These are phyloP conservation scores for Macrotrachela quadricornifera DNA, from an alignment of 1,140 invertebrate genomes.

Conservation along the genomic window DNA sequence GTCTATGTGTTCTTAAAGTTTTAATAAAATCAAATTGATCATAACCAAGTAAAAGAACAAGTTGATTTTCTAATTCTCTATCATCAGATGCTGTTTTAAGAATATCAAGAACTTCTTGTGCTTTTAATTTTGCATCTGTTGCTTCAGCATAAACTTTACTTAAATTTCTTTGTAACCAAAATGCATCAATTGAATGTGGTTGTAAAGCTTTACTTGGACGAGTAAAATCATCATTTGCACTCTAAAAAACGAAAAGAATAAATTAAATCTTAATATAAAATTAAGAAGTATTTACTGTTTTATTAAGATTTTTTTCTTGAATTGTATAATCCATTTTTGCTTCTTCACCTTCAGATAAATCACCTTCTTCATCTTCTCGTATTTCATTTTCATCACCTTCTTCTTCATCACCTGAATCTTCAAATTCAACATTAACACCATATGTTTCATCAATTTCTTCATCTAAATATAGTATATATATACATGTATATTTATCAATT, in stretches of 20 bases:
- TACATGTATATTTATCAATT: too few relatives aligned
- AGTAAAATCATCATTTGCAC: too few relatives aligned
- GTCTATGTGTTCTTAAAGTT: conserved; percentile 65
- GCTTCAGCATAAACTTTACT: conserved; percentile 80
- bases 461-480: too few relatives aligned
- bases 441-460: conserved; percentile 57
- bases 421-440: conserved; percentile 94
- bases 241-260: too few relatives aligned
- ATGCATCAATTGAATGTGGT: conserved; percentile 91
- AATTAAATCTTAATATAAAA: too few relatives aligned
- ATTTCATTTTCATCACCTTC: neutral
- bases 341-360: neutral
- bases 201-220: conserved; percentile 36
- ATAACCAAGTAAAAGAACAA: conserved; percentile 76
- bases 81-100: conserved; percentile 66
- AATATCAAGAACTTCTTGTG: conserved; percentile 70
- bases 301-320: too few relatives aligned
- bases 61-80: conserved; percentile 80
- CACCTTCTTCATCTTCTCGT: conserved; percentile 1
- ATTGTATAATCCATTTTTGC: too few relatives aligned
- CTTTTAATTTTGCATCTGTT: conserved; percentile 66
- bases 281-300: too few relatives aligned
- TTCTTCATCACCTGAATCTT: conserved; percentile 49
- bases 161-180: conserved; percentile 86
- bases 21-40: conserved; percentile 97